phyloP scores from a whole-genome alignment of 2,797 vertebrate genomes.

The Cossypha heuglini region DNA sequence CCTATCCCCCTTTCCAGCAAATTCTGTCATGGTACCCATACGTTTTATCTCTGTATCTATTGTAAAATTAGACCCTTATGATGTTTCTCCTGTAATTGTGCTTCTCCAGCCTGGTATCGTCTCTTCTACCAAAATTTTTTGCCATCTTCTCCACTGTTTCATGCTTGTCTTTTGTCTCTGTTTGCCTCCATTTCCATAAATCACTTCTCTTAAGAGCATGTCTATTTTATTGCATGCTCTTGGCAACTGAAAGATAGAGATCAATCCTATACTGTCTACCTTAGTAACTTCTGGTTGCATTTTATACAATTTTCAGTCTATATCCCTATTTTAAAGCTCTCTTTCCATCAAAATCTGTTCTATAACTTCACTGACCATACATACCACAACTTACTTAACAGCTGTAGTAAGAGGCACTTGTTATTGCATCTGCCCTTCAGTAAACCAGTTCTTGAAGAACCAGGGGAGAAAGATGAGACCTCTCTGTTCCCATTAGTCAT shows the following conservation, averaged over 20 bases:
- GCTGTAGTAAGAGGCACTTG: neutral
- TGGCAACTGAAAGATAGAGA: neutral
- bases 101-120: neutral
- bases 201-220: neutral
- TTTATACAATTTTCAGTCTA: neutral
- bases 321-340: neutral
- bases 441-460: neutral
- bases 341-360: neutral
- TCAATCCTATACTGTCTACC: neutral
- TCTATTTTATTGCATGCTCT: neutral
- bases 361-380: neutral
- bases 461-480: neutral
- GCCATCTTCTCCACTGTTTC: neutral
- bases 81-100: neutral
- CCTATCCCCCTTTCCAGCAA: neutral
- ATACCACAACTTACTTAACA: neutral
- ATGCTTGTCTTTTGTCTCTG: neutral
- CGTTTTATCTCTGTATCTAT: neutral
- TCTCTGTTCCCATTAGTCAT: neutral
- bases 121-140: neutral
- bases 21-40: neutral
- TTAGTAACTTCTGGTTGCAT: neutral
- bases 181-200: neutral
- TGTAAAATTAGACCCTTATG: neutral
- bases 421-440: neutral